Evolutionary conservation across 2,888 invertebrate genomes (phyloP).

Genomic region (Dastarcus helophoroides): DNA sequence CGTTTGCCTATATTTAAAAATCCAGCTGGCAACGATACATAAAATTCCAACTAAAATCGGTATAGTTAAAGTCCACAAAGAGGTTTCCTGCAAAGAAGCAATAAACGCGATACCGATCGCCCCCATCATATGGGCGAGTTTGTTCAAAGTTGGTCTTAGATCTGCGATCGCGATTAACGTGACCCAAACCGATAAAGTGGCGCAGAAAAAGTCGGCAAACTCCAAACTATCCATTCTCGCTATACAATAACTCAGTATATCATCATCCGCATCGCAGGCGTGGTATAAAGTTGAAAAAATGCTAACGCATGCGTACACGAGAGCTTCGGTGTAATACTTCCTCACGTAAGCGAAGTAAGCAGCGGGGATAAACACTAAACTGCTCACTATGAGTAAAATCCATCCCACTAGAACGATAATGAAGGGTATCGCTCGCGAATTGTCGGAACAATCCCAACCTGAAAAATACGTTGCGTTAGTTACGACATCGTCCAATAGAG

Average conservation of each 20-base stretch:
- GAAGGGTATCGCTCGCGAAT: conserved; percentile 56
- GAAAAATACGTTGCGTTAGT: no score
- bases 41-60: conserved; percentile 60
- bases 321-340: conserved; percentile 66
- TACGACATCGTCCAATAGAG: no score
- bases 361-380: conserved; percentile 68
- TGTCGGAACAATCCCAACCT: conserved; percentile 81
- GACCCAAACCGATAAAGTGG: conserved; percentile 79
- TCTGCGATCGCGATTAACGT: conserved; percentile 78
- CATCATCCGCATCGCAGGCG: conserved; percentile 76
- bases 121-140: conserved; percentile 60
- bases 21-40: conserved; percentile 63
- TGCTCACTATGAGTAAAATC: conserved; percentile 70
- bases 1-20: conserved; percentile 48
- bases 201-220: conserved; percentile 83
- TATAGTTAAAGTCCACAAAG: conserved; percentile 64
- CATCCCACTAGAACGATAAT: conserved; percentile 55
- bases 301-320: conserved; percentile 74
- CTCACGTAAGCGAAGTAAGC: conserved; percentile 62
- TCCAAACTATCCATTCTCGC: conserved; percentile 65
- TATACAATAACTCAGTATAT: conserved; percentile 67
- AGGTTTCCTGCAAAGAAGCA: conserved; percentile 72
- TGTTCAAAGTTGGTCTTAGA: conserved; percentile 45
- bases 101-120: conserved; percentile 69
- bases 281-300: conserved; percentile 86